Percentiles rank a stretch among this genome's conserved stretches.
Evolutionary conservation across 2,797 vertebrate genomes (phyloP).

Genomic region (Enteromius anoplus): DNA sequence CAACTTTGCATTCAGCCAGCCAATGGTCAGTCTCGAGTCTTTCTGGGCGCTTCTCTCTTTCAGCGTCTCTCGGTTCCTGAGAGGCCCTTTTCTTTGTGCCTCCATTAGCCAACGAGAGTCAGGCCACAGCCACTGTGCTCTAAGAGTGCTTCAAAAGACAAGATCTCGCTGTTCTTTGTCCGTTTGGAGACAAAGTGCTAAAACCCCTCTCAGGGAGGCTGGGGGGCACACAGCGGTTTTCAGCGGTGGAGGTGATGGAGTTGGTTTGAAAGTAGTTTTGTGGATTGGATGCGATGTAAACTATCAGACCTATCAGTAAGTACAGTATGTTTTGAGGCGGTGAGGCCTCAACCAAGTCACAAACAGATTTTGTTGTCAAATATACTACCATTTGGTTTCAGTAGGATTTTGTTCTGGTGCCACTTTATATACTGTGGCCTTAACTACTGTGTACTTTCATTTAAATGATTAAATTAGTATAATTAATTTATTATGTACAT

Average conservation of each 20-base stretch:
- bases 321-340: neutral
- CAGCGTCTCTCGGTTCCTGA: slow-evolving; percentile 37
- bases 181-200: slow-evolving; percentile 38
- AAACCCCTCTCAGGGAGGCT: slow-evolving; percentile 32
- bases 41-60: slow-evolving; percentile 40
- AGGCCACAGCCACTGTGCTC: slow-evolving; percentile 22
- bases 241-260: slow-evolving; percentile 50
- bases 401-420: neutral
- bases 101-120: slow-evolving; percentile 44
- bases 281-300: slow-evolving; percentile 1
- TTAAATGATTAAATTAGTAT: too few species aligned
- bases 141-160: slow-evolving; percentile 45
- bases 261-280: slow-evolving; percentile 3
- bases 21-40: slow-evolving; percentile 40
- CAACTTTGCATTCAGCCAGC: slow-evolving; percentile 60
- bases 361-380: neutral
- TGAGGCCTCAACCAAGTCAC: neutral
- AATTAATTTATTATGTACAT: too few species aligned
- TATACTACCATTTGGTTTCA: neutral
- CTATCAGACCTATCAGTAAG: slow-evolving; percentile 1
- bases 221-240: slow-evolving; percentile 55
- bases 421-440: too few species aligned
- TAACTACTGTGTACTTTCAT: too few species aligned
- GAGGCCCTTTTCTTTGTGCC: slow-evolving; percentile 51
- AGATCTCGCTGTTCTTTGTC: slow-evolving; percentile 36